Base-by-base conservation (phyloP, 1,140 invertebrate genomes). In the Reticulitermes speratus region DNA sequence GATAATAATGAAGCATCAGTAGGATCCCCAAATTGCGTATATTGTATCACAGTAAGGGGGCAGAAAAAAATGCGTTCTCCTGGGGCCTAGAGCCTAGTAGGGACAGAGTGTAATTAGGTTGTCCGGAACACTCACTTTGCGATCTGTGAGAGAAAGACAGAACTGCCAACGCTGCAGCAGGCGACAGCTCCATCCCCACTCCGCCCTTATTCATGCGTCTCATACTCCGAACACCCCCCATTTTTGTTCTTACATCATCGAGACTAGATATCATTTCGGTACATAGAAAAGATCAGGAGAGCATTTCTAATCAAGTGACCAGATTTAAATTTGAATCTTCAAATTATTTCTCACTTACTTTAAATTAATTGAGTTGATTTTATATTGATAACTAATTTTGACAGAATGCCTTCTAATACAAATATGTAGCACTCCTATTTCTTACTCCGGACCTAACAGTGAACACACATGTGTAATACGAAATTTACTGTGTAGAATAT, bases 11-110 rank as follows among this genome's bases (percentile, higher is more conserved):
- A 75, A 75, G 65, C 65, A 75, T 75, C 65, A 30, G 65, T 75
- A 75, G n/a, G 65, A 75, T 75, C 65, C 25, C 65, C 65, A 75
- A 75, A 75, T 75, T 75, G 65, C 65, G 65, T 30, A 30, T 75
- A 75, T 75, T 75, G 65, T 75, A 75, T 75, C 65, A 75, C 65
- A 75, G 65, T 30, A 75, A 75, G 65, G 65, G 65, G 65, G 25
- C 25, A 30, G n/a, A 30, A 30, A 30, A 30, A 9, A 75, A 1
- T 25, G 65, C 65, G n/a, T 75, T 14, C 65, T 75, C 65, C 65
- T 11, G 65, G 65, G 65, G 65, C 65, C 65, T 16, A 30, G 65
- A 75, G 7, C n/a, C 65, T 30, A 75, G n/a, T 25, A 75, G 65
- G 52, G n/a, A 75, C 65, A 30, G 65, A 14, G 25, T 75, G 65